phyloP scores from a whole-genome alignment of 2,888 invertebrate genomes.

The Aphodius sticticus region DNA sequence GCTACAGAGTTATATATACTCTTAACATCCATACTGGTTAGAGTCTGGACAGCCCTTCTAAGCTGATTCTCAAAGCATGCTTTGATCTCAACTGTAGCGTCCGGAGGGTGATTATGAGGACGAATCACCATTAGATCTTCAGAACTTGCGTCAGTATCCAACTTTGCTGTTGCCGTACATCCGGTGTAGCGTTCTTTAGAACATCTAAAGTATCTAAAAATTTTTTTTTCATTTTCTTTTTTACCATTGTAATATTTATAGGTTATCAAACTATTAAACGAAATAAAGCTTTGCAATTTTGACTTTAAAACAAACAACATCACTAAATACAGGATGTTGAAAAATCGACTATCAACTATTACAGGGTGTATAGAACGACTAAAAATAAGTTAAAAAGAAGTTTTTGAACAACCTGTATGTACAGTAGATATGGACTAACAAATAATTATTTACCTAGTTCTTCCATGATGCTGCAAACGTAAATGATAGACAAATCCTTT shows the following conservation, averaged over 20 bases:
- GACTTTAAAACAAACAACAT: not conserved
- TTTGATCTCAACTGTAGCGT: conserved; percentile 41
- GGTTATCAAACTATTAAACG: too few species aligned
- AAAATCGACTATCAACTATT: not conserved
- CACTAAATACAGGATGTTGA: not conserved
- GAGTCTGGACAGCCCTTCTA: conserved; percentile 32
- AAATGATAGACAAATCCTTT: conserved; percentile 39
- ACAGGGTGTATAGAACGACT: too few species aligned
- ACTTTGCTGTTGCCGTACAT: conserved; percentile 46
- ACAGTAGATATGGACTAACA: not conserved
- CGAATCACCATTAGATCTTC: conserved; percentile 44
- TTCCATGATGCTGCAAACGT: conserved; percentile 34
- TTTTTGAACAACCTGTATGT: not conserved
- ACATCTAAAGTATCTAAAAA: conserved; percentile 47
- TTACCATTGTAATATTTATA: too few species aligned
- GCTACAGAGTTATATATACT: conserved; percentile 46
- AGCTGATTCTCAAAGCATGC: conserved; percentile 38
- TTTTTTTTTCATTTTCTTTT: not conserved
- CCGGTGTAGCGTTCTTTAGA: conserved; percentile 44
- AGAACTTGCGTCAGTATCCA: conserved; percentile 41
- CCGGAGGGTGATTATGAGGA: conserved; percentile 49
- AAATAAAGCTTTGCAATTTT: not conserved
- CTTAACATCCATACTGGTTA: conserved; percentile 38
- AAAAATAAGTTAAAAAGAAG: not conserved
- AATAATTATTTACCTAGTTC: conserved; percentile 31